Percentiles rank a stretch among this genome's conserved stretches.
These are phyloP conservation scores for Takifugu ocellatus DNA, from an alignment of 2,797 vertebrate species.

Conservation along the genomic window DNA sequence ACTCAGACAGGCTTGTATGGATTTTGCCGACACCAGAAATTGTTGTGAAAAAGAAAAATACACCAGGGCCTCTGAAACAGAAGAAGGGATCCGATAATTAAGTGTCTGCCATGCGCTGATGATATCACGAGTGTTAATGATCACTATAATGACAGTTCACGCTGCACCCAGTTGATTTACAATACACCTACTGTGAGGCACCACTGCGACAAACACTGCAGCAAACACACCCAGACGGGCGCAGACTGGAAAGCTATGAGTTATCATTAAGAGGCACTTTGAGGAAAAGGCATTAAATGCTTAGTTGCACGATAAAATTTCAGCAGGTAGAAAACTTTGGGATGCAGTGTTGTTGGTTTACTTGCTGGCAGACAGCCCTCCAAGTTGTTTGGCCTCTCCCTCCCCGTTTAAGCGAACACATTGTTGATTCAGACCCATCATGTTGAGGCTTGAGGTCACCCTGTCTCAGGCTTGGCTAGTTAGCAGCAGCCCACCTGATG, in stretches of 20 bases:
- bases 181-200: constrained; percentile 68
- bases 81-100: constrained; percentile 72
- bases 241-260: constrained; percentile 54
- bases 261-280: constrained; percentile 42
- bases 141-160: constrained; percentile 78
- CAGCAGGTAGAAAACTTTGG: constrained; percentile 65
- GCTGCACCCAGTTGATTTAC: constrained; percentile 75
- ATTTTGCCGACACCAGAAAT: constrained; percentile 75
- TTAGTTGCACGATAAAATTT: constrained; percentile 50
- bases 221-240: constrained; percentile 56
- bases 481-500: constrained; percentile 85
- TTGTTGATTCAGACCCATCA: constrained; percentile 84
- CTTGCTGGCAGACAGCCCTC: constrained; percentile 72
- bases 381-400: constrained; percentile 79
- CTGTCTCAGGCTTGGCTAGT: constrained; percentile 86
- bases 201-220: constrained; percentile 64
- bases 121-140: constrained; percentile 79
- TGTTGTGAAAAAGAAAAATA: constrained; percentile 72
- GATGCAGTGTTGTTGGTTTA: constrained; percentile 60
- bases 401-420: constrained; percentile 80
- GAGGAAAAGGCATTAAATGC: constrained; percentile 52
- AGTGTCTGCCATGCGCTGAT: constrained; percentile 76
- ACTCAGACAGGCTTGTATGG: constrained; percentile 78
- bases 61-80: constrained; percentile 70
- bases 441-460: constrained; percentile 84